phyloP scores from a whole-genome alignment of 2,888 invertebrate species.

The Muscina levida region DNA sequence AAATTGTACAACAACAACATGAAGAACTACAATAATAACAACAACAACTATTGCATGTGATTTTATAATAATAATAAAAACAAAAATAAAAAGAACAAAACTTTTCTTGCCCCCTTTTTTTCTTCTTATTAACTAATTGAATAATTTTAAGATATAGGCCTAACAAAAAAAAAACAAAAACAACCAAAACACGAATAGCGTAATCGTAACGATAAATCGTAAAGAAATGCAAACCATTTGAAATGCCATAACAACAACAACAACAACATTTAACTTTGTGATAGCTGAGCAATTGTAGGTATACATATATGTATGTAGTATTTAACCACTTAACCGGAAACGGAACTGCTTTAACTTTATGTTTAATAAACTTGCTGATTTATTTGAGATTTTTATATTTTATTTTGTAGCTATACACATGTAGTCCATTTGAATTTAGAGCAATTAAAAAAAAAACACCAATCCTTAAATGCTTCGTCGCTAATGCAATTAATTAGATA shows the following conservation, averaged over 20 bases:
- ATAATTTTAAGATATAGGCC: neutral
- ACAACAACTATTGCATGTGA: conserved; percentile 56
- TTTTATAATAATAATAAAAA: conserved; percentile 19
- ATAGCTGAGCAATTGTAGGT: conserved; percentile 7
- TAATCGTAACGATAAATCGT: neutral
- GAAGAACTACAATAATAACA: conserved; percentile 18
- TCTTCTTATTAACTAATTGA: conserved; percentile 32
- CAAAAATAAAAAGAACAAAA: neutral
- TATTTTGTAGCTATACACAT: no score
- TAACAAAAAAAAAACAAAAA: conserved; percentile 13
- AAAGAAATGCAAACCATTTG: neutral
- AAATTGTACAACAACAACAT: conserved; percentile 40
- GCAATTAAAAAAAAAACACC: no score
- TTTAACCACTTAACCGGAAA: conserved; percentile 2
- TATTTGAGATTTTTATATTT: neutral
- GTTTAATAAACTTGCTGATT: neutral
- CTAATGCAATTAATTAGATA: no score
- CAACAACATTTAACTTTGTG: neutral
- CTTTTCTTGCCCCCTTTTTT: neutral
- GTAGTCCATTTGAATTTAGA: no score
- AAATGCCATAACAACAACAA: neutral
- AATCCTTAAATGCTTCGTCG: no score
- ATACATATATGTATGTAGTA: no score
- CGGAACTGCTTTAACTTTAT: neutral
- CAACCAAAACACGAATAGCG: conserved; percentile 9